Base-by-base conservation (phyloP, 2,797 vertebrate genomes). In the Tokudaia tokunoshimensis region DNA sequence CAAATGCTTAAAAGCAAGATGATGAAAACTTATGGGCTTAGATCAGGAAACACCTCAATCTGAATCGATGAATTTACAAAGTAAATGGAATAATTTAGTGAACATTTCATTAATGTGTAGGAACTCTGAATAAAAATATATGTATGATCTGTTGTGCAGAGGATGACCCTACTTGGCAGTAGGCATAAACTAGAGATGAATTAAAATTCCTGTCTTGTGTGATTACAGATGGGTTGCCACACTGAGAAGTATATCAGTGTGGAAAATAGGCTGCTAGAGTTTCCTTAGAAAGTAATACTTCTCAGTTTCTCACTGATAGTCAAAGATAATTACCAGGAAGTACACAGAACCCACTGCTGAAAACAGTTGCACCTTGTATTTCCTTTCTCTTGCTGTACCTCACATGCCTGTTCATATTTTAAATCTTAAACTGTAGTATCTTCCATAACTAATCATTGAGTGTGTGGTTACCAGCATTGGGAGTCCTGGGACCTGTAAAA, bases 1-100 rank as follows among this genome's bases (percentile, higher is more conserved):
- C 22, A 88, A 94, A 94, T 6, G 11, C 63, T 22, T 70, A 95
- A 95, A 17, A 94, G n/a, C 24, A 93, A 55, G n/a, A 63, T 83
- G 6, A 52, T 87, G 22, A 79, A 17, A 94, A 78, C 10, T 78
- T 86, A 89, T 1, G 6, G 22, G 47, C 26, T 90, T 79, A 92
- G 86, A 75, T 70, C 63, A 65, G 91, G 57, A 92, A 92, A 70
- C 15, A 89, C 6, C 2, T 92, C 67, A 85, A 19, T 37, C 41
- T 84, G 65, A 83, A 89, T 89, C 76, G 75, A 78, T 86, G 22
- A 86, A 87, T 87, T 87, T 95, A 37, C 8, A 80, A 81, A 79
- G 52, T 1, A 91, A 95, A 84, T 15, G 61, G 34, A 85, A 83
- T 57, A 82, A 67, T 78, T 75, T 81, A 92, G 67, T 74, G 31